Evolutionary conservation across 2,888 invertebrate genomes (phyloP).

Genomic region (Nomada lathburiana): DNA sequence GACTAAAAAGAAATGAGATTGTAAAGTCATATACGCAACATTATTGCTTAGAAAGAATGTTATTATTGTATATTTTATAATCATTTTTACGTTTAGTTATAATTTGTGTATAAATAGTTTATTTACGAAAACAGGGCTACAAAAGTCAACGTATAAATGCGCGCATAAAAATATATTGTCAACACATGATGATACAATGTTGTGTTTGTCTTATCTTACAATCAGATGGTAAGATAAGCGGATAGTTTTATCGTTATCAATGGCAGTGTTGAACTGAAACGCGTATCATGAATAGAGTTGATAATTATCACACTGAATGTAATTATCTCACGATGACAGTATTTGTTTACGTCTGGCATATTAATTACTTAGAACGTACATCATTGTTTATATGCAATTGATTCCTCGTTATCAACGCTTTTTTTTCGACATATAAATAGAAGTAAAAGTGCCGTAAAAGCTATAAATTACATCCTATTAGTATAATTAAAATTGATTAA

Average conservation of each 20-base stretch:
- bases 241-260: conserved; percentile 8
- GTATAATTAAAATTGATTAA: conserved; percentile 26
- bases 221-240: conserved; percentile 27
- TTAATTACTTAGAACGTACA: conserved; percentile 5
- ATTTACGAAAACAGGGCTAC: conserved; percentile 45
- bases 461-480: conserved; percentile 19
- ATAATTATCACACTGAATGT: conserved; percentile 9
- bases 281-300: neutral
- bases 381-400: conserved; percentile 9
- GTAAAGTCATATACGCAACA: neutral
- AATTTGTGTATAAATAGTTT: conserved; percentile 28
- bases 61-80: conserved; percentile 10
- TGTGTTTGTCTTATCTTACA: conserved; percentile 23
- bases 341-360: conserved; percentile 5
- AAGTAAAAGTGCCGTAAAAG: conserved; percentile 13
- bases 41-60: conserved; percentile 11
- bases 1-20: neutral
- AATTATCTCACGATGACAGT: conserved; percentile 1
- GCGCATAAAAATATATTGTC: conserved; percentile 38
- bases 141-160: conserved; percentile 49
- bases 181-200: conserved; percentile 17
- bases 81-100: conserved; percentile 10
- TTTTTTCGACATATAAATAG: conserved; percentile 21
- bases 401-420: neutral
- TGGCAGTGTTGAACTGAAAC: neutral